phyloP scores from a whole-genome alignment of 2,113 vertebrate species.

The Excalfactoria chinensis region DNA sequence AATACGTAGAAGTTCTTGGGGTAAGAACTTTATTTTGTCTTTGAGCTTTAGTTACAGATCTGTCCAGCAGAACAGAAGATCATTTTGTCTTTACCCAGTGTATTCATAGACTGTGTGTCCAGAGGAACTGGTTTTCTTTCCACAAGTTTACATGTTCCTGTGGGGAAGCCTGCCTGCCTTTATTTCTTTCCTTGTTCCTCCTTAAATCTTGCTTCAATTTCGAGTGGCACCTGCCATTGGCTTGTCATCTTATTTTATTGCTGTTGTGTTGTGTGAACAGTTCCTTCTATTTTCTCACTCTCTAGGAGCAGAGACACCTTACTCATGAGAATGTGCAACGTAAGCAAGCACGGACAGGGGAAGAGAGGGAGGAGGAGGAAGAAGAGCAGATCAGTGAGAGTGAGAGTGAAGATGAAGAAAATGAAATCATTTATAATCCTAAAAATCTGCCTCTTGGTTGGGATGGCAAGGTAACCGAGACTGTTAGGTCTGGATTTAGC shows the following conservation, averaged over 20 bases:
- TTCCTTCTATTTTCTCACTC: not conserved
- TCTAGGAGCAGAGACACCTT: constrained; percentile 94
- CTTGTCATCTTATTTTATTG: not conserved
- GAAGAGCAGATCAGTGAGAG: constrained; percentile 98
- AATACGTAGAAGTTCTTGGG: constrained; percentile 96
- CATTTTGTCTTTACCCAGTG: not conserved
- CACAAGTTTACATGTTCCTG: not conserved
- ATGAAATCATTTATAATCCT: constrained; percentile 98
- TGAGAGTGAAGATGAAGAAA: constrained; percentile 97
- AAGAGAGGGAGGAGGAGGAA: constrained; percentile 96
- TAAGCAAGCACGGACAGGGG: constrained; percentile 96
- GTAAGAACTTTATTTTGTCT: constrained; percentile 77
- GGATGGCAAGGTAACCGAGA: constrained; percentile 90
- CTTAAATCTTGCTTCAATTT: not conserved
- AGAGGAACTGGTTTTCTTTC: not conserved
- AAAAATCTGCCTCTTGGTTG: constrained; percentile 97
- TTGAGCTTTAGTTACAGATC: not conserved
- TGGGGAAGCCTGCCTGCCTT: not conserved
- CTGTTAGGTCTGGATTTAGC: not conserved
- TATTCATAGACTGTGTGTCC: not conserved
- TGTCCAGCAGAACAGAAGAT: not conserved
- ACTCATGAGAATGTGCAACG: constrained; percentile 97
- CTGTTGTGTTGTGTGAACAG: not conserved
- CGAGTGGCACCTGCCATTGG: not conserved
- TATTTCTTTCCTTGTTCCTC: not conserved